phyloP scores from a whole-genome alignment of 30 jellyfish, hydroid and myxozoan species.

The Turritopsis rubra region DNA sequence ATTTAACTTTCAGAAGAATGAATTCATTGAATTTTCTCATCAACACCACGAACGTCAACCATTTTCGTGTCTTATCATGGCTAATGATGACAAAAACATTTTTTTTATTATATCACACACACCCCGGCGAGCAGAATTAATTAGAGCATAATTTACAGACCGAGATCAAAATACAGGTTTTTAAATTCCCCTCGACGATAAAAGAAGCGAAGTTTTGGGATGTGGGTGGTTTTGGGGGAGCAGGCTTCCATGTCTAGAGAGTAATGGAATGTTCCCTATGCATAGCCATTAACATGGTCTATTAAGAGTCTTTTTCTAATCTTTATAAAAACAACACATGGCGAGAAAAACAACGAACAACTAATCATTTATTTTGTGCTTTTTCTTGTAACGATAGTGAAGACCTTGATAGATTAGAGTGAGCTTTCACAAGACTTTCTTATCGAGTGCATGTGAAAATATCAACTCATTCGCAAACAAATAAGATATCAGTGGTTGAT shows the following conservation, averaged over 20 bases:
- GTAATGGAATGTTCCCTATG: not conserved
- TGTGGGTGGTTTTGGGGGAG: not conserved
- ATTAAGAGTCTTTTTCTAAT: not conserved
- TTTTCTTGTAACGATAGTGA: not conserved
- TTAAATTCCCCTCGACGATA: not conserved
- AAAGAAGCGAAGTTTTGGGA: not conserved
- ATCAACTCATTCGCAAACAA: not conserved
- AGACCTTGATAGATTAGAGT: not conserved
- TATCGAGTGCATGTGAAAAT: not conserved
- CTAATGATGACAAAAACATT: not conserved
- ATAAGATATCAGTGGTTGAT: not conserved
- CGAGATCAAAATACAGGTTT: conserved; percentile 1
- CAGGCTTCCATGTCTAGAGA: not conserved
- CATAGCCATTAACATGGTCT: not conserved
- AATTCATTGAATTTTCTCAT: not conserved
- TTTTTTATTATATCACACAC: not conserved
- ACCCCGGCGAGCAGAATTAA: conserved; percentile 15
- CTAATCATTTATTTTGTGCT: not conserved
- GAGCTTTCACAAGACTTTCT: not conserved
- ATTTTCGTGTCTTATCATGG: not conserved
- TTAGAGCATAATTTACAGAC: conserved; percentile 5
- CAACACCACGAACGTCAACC: not conserved
- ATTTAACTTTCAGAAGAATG: conserved; percentile 1
- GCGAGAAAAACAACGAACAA: not conserved
- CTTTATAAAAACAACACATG: not conserved